Percentiles rank a stretch among this genome's conserved stretches.
phyloP scores from a whole-genome alignment of 1,140 invertebrate genomes.

The Drosophila suzukii region DNA sequence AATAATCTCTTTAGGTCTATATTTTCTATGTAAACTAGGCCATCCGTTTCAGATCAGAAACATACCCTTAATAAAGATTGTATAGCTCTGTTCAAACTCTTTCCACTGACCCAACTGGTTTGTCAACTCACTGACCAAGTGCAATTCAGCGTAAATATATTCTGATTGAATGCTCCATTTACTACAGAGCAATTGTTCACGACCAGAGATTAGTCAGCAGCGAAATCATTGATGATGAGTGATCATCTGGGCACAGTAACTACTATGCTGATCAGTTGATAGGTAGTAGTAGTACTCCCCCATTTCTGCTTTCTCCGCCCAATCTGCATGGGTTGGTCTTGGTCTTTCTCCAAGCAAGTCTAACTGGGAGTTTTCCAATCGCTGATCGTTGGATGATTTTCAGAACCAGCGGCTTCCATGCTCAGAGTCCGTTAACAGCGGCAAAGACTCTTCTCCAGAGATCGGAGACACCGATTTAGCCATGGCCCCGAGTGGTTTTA shows the following conservation, averaged over 20 bases:
- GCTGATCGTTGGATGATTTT: constrained; percentile 3
- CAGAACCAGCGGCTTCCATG: constrained; percentile 23
- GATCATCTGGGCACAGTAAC: constrained; percentile 1
- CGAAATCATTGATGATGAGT: constrained; percentile 12
- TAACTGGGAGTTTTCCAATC: constrained; percentile 30
- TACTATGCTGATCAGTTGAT: constrained; percentile 3
- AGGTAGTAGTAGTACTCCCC: not conserved
- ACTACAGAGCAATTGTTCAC: constrained; percentile 6
- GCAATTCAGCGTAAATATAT: constrained; percentile 3
- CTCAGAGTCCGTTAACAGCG: constrained; percentile 20
- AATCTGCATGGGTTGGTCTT: constrained; percentile 1
- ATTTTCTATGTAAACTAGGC: not conserved
- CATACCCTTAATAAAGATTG: not conserved
- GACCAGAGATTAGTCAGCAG: constrained; percentile 16
- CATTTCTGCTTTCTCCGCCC: constrained; percentile 1
- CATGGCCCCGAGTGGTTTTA: constrained; percentile 28
- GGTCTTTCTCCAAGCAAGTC: constrained; percentile 10
- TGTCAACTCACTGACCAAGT: constrained; percentile 11
- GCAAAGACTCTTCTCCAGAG: constrained; percentile 21
- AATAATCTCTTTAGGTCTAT: not conserved
- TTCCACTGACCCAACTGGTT: not conserved
- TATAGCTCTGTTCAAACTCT: not conserved
- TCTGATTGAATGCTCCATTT: constrained; percentile 18
- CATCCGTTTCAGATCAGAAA: no score
- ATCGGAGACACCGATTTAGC: constrained; percentile 30